Evolutionary conservation across 2,113 vertebrate genomes (phyloP), one percentile per base, ranked within the genome.

Genomic region (Saguinus midas): DNA sequence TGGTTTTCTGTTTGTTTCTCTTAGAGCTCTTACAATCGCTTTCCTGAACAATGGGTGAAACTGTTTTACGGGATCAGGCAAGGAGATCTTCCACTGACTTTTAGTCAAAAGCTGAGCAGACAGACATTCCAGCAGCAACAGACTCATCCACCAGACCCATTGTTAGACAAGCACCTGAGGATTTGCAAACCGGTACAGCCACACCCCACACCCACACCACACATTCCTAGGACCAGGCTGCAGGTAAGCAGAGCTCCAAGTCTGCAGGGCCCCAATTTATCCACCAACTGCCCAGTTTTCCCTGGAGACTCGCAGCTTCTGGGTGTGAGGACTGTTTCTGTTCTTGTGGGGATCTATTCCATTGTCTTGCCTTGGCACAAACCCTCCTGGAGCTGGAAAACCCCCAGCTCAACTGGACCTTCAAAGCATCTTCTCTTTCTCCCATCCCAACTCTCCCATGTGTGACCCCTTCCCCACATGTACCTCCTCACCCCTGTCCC

Each of bases 81-180:
- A 18, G 90, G 76, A 84, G 82, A 48, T 20, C 64, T 40, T 21
- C 52, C 0, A 1, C 64, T 12, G 68, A 89, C 88, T 73, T 43
- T 29, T 7, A 2, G 29, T 70, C 88, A 80, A 72, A 83, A 87
- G 52, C 70, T 21, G 37, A 78, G 20, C 66, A 83, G 43, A 45
- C 37, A 43, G 50, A 45, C 35, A 43, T 40, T 27, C 73, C 73
- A 12, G 58, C 79, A 45, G 64, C n/a, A 0, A 5, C 32, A 78
- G 25, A 70, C 12, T 45, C 89, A 43, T 40, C 35, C 37, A 21
- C 78, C 29, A 23, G 76, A 48, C 27, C 61, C 57, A 12, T 2
- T 6, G 7, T 27, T 21, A 3, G 12, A 70, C 13, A 3, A 0
- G 27, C 1, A 0, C 21, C 11, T 5, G 16, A 0, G 2, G 32